Evolutionary conservation across 2,113 vertebrate species (phyloP), one percentile per base, ranked within the genome.

Genomic region (Salvelinus namaycush): DNA sequence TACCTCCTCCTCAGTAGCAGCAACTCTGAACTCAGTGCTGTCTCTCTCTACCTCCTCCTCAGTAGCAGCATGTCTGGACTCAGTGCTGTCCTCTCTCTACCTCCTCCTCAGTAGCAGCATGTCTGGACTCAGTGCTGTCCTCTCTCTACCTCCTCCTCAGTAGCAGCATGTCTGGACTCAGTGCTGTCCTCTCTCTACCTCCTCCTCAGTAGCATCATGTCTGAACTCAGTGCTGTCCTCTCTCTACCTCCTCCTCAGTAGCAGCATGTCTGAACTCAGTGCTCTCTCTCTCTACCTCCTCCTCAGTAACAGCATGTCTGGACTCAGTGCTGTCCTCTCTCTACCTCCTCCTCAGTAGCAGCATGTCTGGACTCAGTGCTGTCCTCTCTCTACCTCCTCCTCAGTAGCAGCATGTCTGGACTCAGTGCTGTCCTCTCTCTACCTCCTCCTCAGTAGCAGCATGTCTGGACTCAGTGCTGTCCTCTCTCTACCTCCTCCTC

Each of bases 361-460:
- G 31, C 31, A 34, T 0, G 6, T 0, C 34, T 39, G 7, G 0
- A 39, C 39, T 44, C 8, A 44, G 39, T 44, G 39, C 8, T 44
- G 39, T 16, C 54, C 54, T 62, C 48, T 18, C 8, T 20, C 7
- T 70, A 67, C 72, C 49, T 5, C 65, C 70, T 51, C 57, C 69
- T 24, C 76, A 76, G 51, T 72, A 11, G 12, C 72, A 62, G 39
- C 39, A 44, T 0, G 81, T 76, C 67, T 26, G 72, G 12, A 82
- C 0, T 44, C 29, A 29, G 29, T 29, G 3, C 29, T 29, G 29
- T 29, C 29, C 29, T 29, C 29, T 29, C 29, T 29, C 29, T 29
- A 29, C 29, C 29, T 29, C 29, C 29, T 1, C 34, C 34, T 34
- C 34, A 34, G 6, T 7, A 39, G 6, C 34, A 39, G 31, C 31